These are phyloP conservation scores for Sciurus niger DNA, from an alignment of 2,113 vertebrate species.

Conservation along the genomic window DNA sequence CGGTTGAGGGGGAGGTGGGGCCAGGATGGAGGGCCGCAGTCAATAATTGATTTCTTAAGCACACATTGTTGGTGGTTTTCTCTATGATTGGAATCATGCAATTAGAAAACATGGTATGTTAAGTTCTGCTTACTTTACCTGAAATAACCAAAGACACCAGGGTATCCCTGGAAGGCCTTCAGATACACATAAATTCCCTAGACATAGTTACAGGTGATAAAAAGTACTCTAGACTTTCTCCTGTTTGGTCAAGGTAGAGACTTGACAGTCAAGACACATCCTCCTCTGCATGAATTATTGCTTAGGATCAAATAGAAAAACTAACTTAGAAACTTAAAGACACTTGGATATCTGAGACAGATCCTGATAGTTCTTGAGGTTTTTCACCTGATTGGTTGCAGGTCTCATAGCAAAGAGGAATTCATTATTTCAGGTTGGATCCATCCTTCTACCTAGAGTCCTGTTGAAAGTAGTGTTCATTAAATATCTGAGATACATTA, in stretches of 20 bases:
- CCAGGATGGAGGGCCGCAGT: constrained; percentile 58
- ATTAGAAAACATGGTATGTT: neutral
- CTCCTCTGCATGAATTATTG: neutral
- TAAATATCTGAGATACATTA: neutral
- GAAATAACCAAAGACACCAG: neutral
- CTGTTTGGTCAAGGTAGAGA: neutral
- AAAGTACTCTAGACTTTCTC: neutral
- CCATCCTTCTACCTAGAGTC: neutral
- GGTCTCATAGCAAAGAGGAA: neutral
- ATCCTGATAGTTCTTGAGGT: neutral
- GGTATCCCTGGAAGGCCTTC: neutral
- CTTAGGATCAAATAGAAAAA: neutral
- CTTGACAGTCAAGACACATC: rapidly evolving
- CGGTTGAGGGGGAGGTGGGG: constrained; percentile 41
- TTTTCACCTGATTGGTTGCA: neutral
- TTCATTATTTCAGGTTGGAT: neutral
- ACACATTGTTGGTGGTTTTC: neutral
- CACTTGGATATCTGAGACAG: neutral
- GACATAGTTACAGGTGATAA: neutral
- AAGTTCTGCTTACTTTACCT: neutral
- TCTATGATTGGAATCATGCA: neutral
- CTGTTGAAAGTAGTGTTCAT: neutral
- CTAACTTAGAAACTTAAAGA: neutral
- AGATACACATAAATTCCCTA: neutral
- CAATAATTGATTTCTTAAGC: neutral